These are phyloP conservation scores for Gymnodraco acuticeps DNA, from an alignment of 2,797 vertebrate species.

Conservation along the genomic window DNA sequence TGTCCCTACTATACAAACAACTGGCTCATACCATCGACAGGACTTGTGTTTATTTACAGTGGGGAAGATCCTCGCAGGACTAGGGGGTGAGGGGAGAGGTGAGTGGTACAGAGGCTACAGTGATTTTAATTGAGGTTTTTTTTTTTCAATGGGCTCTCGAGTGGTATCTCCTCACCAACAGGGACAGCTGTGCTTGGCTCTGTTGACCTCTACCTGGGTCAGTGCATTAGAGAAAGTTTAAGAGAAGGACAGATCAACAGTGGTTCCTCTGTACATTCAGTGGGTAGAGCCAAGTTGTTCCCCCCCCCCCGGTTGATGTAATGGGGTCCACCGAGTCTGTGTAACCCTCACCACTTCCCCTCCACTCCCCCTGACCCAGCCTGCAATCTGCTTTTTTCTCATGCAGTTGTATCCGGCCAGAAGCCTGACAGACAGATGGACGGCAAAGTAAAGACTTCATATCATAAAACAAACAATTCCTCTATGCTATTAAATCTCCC, in stretches of 20 bases:
- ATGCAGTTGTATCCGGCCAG: slow-evolving; percentile 68
- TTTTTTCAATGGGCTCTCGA: slow-evolving; percentile 45
- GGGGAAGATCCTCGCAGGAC: slow-evolving; percentile 64
- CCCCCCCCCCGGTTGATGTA: slow-evolving; percentile 46
- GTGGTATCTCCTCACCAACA: slow-evolving; percentile 64
- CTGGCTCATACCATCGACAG: slow-evolving; percentile 82
- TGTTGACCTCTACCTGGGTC: slow-evolving; percentile 76
- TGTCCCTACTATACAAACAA: slow-evolving; percentile 81
- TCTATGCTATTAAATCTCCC: slow-evolving; percentile 74
- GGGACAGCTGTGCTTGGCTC: slow-evolving; percentile 66
- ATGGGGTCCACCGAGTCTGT: slow-evolving; percentile 53
- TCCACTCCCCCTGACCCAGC: slow-evolving; percentile 47
- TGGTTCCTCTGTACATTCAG: slow-evolving; percentile 84
- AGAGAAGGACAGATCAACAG: slow-evolving; percentile 66
- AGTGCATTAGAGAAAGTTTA: slow-evolving; percentile 72
- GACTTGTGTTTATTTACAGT: slow-evolving; percentile 83
- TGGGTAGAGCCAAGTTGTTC: slow-evolving; percentile 67
- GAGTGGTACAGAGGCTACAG: slow-evolving; percentile 55
- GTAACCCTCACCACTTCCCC: slow-evolving; percentile 52
- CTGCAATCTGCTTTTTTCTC: slow-evolving; percentile 71
- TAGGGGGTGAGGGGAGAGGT: slow-evolving; percentile 39
- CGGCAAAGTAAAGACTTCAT: slow-evolving; percentile 70
- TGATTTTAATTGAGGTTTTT: slow-evolving; percentile 47
- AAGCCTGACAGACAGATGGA: slow-evolving; percentile 65
- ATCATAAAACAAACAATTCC: slow-evolving; percentile 67